Conservation (phyloP, 1,140 invertebrate genomes). For the Mactra quadrangularis region DNA sequence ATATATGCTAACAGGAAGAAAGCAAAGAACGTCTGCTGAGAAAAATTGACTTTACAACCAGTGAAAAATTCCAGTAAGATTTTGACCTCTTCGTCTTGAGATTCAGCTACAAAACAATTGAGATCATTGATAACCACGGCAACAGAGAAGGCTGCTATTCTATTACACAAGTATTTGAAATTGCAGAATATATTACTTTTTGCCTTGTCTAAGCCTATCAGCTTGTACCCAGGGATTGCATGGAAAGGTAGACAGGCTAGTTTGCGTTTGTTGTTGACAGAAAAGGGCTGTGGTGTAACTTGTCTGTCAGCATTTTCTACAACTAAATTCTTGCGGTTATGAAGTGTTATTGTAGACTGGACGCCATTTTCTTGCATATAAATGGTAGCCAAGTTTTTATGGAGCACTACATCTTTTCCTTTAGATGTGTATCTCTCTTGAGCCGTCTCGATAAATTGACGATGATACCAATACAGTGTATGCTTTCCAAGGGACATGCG, state of each 20-base stretch:
- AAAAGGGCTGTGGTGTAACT: constrained; percentile 73
- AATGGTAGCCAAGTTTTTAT: constrained; percentile 69
- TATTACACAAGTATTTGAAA: constrained; percentile 69
- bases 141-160: constrained; percentile 66
- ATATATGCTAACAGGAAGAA: constrained; percentile 69
- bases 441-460: constrained; percentile 97
- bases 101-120: constrained; percentile 62
- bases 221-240: constrained; percentile 61
- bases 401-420: constrained; percentile 62
- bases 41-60: constrained; percentile 56
- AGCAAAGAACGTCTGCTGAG: constrained; percentile 59
- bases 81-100: constrained; percentile 70
- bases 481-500: constrained; percentile 85
- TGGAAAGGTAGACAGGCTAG: constrained; percentile 76
- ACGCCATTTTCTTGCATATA: constrained; percentile 72
- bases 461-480: constrained; percentile 92
- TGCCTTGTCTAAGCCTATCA: constrained; percentile 55
- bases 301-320: constrained; percentile 75
- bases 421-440: constrained; percentile 93
- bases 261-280: constrained; percentile 69
- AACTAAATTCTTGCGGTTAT: constrained; percentile 67
- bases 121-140: constrained; percentile 65
- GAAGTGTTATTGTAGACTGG: constrained; percentile 67
- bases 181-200: constrained; percentile 73
- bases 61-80: constrained; percentile 65